Evolutionary conservation across 2,888 invertebrate species (phyloP).

Genomic region (Cacoxenus indagator): DNA sequence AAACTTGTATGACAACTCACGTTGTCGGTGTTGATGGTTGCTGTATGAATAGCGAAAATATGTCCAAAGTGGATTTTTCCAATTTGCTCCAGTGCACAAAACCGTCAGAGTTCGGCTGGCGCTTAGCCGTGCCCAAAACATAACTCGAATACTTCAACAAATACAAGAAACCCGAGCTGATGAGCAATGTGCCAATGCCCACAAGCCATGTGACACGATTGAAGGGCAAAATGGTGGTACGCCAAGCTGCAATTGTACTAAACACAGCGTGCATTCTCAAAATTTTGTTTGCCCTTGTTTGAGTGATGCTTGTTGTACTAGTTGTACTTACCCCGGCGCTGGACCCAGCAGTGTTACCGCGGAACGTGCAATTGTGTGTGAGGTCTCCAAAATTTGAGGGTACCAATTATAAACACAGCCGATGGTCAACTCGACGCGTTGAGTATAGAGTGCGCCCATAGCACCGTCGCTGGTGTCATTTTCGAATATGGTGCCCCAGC

Average conservation of each 20-base stretch:
- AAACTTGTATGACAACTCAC: slow-evolving; percentile 37
- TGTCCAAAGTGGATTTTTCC: slow-evolving; percentile 53
- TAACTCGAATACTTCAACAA: slow-evolving; percentile 47
- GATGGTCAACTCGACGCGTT: slow-evolving; percentile 64
- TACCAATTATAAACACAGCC: slow-evolving; percentile 70
- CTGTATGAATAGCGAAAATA: slow-evolving; percentile 67
- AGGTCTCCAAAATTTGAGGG: slow-evolving; percentile 64
- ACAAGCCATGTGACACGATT: slow-evolving; percentile 54
- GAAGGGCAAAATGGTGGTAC: slow-evolving; percentile 63
- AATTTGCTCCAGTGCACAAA: slow-evolving; percentile 42
- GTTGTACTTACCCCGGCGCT: slow-evolving; percentile 57
- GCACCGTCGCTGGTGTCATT: slow-evolving; percentile 65
- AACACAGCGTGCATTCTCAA: background rate
- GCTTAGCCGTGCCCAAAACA: slow-evolving; percentile 14
- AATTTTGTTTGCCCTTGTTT: background rate
- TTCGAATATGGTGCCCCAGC: slow-evolving; percentile 66
- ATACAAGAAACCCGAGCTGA: slow-evolving; percentile 55
- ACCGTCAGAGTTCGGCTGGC: background rate
- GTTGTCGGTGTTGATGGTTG: slow-evolving; percentile 60
- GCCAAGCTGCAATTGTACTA: slow-evolving; percentile 62
- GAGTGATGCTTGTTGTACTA: background rate
- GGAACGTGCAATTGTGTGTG: slow-evolving; percentile 63
- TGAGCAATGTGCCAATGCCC: slow-evolving; percentile 45
- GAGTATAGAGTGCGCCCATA: slow-evolving; percentile 64
- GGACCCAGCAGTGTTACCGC: slow-evolving; percentile 66